Evolutionary conservation across 53 echinoderm and acorn worm species (phyloP), one percentile per base, ranked within the genome.

Genomic region (Luidia sarsii): DNA sequence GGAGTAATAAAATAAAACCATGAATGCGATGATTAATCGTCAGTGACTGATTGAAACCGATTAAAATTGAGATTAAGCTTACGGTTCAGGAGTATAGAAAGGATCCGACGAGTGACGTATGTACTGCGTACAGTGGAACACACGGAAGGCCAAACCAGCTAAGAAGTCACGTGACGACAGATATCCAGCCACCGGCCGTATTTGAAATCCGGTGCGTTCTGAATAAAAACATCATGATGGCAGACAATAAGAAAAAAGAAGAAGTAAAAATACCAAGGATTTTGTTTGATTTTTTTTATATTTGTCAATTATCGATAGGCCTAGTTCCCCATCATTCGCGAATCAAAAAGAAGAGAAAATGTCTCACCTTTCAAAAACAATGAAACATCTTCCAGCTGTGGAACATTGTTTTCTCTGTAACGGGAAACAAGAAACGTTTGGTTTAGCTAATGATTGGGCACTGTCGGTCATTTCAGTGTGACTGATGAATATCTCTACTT

Each of bases 51-150:
- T n/a, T n/a, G n/a, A n/a, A n/a, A n/a, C n/a, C n/a, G n/a, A n/a
- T n/a, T n/a, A n/a, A n/a, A n/a, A n/a, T n/a, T n/a, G n/a, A n/a
- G n/a, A n/a, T n/a, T n/a, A n/a, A n/a, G 21, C 99, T 87, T 82
- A 99, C 99, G 99, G 99, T 52, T 99, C 99, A 27, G 99, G 94
- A 7, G 99, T 94, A 68, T 99, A 99, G 80, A 99, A 85, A 23
- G 99, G 94, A 21, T 89, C 81, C 24, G 91, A 89, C 1, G 91
- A 77, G 46, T 99, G 99, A 1, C 99, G 84, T 56, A 99, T 87
- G 53, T 99, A 99, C 74, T 99, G 99, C 41, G 99, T 99, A 60
- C 94, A 94, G 57, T 91, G 91, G 80, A 99, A 99, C 33, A 94
- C 94, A 7, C 99, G 84, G 82, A 99, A 99, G 15, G 99, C 94